phyloP scores from a whole-genome alignment of 2,888 invertebrate species.

The Trachelus tabidus region DNA sequence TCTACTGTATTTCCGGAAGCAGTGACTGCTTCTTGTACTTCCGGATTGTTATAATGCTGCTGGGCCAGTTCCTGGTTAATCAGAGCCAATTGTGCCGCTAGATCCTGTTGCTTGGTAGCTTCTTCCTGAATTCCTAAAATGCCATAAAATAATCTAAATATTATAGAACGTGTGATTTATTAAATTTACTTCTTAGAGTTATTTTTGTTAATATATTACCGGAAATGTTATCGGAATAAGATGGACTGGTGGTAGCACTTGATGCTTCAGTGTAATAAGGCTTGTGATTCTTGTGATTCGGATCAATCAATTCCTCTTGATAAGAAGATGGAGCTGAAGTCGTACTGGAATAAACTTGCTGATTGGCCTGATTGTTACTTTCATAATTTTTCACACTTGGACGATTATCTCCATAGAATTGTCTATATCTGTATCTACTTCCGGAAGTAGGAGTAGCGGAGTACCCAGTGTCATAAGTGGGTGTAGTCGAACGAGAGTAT shows the following conservation, averaged over 20 bases:
- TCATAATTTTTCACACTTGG: conserved; percentile 1
- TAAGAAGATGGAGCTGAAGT: conserved; percentile 21
- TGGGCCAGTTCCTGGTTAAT: conserved; percentile 26
- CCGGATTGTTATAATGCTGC: not conserved
- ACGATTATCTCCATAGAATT: conserved; percentile 11
- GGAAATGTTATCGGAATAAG: conserved; percentile 18
- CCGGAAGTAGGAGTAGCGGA: conserved; percentile 28
- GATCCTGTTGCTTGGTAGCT: conserved; percentile 30
- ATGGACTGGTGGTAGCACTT: conserved; percentile 34
- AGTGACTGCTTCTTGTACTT: not conserved
- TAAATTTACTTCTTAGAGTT: not conserved
- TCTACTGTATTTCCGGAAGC: not conserved
- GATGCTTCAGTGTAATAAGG: conserved; percentile 25
- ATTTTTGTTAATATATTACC: not conserved
- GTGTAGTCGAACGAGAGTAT: conserved; percentile 46
- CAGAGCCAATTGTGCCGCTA: conserved; percentile 31
- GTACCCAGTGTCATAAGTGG: conserved; percentile 27
- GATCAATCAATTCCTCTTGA: conserved; percentile 33
- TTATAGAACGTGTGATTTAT: not conserved
- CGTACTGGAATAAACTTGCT: conserved; percentile 18
- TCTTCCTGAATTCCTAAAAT: conserved; percentile 23
- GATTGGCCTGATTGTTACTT: conserved; percentile 7
- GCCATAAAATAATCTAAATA: not conserved
- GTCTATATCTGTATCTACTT: conserved; percentile 32
- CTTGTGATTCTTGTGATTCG: conserved; percentile 30